Evolutionary conservation across 1,140 invertebrate species (phyloP), one percentile per base, ranked within the genome.

Genomic region (Yoshiicerus persimilis): DNA sequence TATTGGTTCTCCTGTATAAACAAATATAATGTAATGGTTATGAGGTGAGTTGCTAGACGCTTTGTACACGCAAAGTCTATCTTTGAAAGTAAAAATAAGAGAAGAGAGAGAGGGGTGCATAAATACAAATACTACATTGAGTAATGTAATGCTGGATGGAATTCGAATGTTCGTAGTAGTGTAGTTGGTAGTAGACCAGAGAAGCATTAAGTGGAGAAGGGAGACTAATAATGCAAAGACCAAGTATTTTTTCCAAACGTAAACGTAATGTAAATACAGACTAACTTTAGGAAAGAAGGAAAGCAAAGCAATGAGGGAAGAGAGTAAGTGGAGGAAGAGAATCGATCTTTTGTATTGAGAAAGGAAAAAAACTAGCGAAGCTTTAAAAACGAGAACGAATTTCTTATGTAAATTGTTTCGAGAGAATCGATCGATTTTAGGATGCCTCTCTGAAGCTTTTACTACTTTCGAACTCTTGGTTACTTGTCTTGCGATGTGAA

Each of bases 361-460:
- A 70, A 70, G 83, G 66, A 87, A 66, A 83, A 87, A 87, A 62
- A 36, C 47, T 87, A 87, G 86, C 64, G 87, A 80, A 88, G 87
- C 70, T 88, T 88, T 88, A 88, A 88, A 88, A 88, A 70, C 56
- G 87, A 87, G 87, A 88, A 88, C 87, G 87, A 88, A 88, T 88
- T 88, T 88, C 87, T 88, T 88, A 88, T 88, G 87, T 88, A 88
- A 88, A 88, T 88, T 88, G 80, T 88, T 88, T 85, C 80, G 87
- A 88, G 87, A 85, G 64, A 87, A 88, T 84, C 80, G 32, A 88
- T 87, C 47, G 86, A 87, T 87, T 87, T 87, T 86, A 32, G 84
- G 84, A 36, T 41, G 83, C 38, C 23, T 84, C 83, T 84, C 75
- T 80, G 75, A 80, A 80, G 32, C 30, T 80, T 80, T 80, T 80